These are phyloP conservation scores for Tolypeutes matacus DNA, from an alignment of 2,797 vertebrate genomes.

Conservation along the genomic window DNA sequence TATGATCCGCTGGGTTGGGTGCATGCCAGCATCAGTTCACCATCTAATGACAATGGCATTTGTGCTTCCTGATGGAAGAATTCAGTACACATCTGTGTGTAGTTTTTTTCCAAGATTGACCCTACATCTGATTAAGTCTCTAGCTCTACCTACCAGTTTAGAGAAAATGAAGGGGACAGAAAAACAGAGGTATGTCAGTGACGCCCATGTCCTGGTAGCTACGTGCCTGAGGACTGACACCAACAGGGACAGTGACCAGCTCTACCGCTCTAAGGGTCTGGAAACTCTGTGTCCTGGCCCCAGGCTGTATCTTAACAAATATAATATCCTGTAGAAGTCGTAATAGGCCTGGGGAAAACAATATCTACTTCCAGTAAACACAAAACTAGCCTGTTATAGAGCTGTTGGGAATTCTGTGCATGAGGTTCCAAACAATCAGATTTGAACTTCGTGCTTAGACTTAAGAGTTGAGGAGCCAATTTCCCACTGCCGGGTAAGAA, in stretches of 20 bases:
- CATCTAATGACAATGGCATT: background rate
- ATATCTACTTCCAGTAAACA: slow-evolving; percentile 54
- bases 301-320: background rate
- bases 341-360: background rate
- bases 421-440: slow-evolving; percentile 9
- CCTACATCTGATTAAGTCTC: background rate
- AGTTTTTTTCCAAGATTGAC: background rate
- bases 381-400: background rate
- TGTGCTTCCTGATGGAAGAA: background rate
- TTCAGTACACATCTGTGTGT: background rate
- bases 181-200: background rate
- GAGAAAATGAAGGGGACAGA: background rate
- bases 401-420: slow-evolving; percentile 29
- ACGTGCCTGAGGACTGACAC: background rate
- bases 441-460: slow-evolving; percentile 5
- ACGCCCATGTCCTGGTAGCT: background rate
- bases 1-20: background rate
- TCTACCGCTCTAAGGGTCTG: background rate
- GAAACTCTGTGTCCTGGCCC: background rate
- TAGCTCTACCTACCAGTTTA: background rate
- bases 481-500: background rate
- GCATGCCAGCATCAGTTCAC: background rate
- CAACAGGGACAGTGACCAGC: background rate
- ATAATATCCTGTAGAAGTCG: background rate
- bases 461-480: background rate